Base-by-base conservation (phyloP, 2,797 vertebrate species). In the Acanthurus tractus region DNA sequence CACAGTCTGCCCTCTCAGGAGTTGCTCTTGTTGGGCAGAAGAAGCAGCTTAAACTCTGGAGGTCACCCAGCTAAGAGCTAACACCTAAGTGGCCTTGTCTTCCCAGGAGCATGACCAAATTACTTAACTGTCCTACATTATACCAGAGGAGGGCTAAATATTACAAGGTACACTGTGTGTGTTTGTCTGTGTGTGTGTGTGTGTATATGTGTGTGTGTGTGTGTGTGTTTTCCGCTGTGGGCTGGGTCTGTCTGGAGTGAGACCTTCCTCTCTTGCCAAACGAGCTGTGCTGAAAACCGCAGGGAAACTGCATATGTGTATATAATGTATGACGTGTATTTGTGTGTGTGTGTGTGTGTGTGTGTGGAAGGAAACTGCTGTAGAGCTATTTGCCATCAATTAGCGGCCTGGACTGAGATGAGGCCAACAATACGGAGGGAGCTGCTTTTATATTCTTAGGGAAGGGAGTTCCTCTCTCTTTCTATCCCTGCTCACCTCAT, bases 301-400 rank as follows among this genome's bases (percentile, higher is more conserved):
- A 94, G 90, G 86, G 90, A 93, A 95, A 95, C 91, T 87, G 91
- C 92, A 91, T 90, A 90, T 93, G 93, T 92, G 89, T 90, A 90
- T 92, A 88, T 90, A 90, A 90, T 72, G 70, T 85, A 90, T 91
- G 88, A 91, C 77, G 91, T 89, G 88, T 86, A 62, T 88, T 36
- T 86, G 62, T 88, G 72, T 84, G 82, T 88, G 80, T 68, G 79
- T 86, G 62, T 88, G 72, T 84, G 82, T 88, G 80, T 68, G 79
- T 85, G 81, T 79, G 72, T 78, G 58, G 45, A 78, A 84, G 85
- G 86, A 90, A 93, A 93, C 90, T 91, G 89, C 92, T 92, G 89
- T 89, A 90, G 87, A 92, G 89, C 85, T 90, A 94, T 94, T 95
- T 94, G 94, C 93, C 93, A 89, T 93, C 93, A 95, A 94, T 95